These are phyloP conservation scores for Caenorhabditis parvicauda DNA, from an alignment of 2,888 invertebrate species.

Conservation along the genomic window DNA sequence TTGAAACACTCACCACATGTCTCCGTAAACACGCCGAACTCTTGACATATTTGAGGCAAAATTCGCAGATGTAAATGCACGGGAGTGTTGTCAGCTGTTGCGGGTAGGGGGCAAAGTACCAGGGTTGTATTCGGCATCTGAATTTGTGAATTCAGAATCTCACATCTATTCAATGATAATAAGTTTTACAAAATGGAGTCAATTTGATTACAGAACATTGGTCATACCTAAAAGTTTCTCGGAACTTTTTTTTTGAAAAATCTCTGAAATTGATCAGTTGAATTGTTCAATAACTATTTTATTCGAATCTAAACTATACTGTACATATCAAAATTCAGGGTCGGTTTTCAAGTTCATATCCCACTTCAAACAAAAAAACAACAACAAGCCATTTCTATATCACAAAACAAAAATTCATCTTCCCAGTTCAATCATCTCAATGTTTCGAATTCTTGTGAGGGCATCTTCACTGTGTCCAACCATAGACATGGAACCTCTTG, in stretches of 20 bases:
- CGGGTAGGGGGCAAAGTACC: slow-evolving; percentile 99
- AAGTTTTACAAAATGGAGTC: background rate
- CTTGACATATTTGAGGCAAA: slow-evolving; percentile 93
- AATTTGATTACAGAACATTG: background rate
- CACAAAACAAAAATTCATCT: too few relatives aligned
- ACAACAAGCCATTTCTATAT: too few relatives aligned
- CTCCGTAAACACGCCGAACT: slow-evolving; percentile 90
- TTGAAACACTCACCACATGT: slow-evolving; percentile 72
- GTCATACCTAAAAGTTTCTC: background rate
- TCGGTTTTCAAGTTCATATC: too few relatives aligned
- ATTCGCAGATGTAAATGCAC: slow-evolving; percentile 97
- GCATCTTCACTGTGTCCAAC: slow-evolving; percentile 79
- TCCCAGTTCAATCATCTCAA: slow-evolving; percentile 94
- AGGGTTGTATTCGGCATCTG: slow-evolving; percentile 85
- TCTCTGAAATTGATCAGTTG: background rate
- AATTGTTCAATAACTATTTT: background rate
- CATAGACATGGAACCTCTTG: slow-evolving; percentile 58
- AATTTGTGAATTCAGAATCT: background rate
- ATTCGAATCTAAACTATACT: background rate
- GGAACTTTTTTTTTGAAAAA: background rate
- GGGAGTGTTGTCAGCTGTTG: slow-evolving; percentile 69
- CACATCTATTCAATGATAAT: background rate
- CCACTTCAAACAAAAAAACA: background rate
- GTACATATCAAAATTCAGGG: background rate
- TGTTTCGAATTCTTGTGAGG: slow-evolving; percentile 96